Evolutionary conservation across 2,113 vertebrate species (phyloP), one percentile per base, ranked within the genome.

Genomic region (Ahaetulla prasina): DNA sequence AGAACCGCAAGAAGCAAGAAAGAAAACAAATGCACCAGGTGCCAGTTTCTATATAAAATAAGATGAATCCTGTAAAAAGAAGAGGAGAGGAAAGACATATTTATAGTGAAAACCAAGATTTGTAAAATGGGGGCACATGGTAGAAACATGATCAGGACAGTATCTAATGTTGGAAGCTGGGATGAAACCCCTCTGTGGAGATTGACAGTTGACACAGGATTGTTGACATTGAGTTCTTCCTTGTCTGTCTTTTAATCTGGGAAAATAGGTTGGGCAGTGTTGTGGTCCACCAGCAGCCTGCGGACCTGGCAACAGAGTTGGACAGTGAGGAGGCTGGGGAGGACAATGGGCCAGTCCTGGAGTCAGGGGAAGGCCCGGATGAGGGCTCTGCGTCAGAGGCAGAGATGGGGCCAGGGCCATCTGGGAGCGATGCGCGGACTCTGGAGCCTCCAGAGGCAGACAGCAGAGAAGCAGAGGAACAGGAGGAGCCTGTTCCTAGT

Each of bases 111-210:
- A 94, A 92, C 63, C 35, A 94, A 86, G 97, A 92, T 27, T 91
- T 90, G 87, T 7, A 89, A 93, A 94, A 94, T 45, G 80, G 89
- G 92, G 91, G 95, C 96, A 97, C 96, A 96, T 97, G 97, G 95
- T 94, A 94, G 94, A 95, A 90, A 92, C 90, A 88, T 90, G 43
- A 86, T 88, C 90, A 52, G 91, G 92, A 95, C 90, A 89, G 54
- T 95, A 95, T 93, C 90, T 95, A 94, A 35, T 16, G 43, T 27
- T 53, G 63, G 52, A 47, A 43, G 52, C 39, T 30, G 80, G 27
- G 16, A n/a, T 54, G 52, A 55, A 68, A 60, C 30, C 85, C 85
- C 16, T 23, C 45, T 47, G 12, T 55, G 1, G 84, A 86, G 35
- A 27, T 39, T 87, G 27, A 4, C 23, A 8, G 2, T 25, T 87